Percentiles rank a stretch among this genome's conserved stretches.
Evolutionary conservation across 2,113 vertebrate genomes (phyloP).

Genomic region (Cyphomyrus discorhynchus): DNA sequence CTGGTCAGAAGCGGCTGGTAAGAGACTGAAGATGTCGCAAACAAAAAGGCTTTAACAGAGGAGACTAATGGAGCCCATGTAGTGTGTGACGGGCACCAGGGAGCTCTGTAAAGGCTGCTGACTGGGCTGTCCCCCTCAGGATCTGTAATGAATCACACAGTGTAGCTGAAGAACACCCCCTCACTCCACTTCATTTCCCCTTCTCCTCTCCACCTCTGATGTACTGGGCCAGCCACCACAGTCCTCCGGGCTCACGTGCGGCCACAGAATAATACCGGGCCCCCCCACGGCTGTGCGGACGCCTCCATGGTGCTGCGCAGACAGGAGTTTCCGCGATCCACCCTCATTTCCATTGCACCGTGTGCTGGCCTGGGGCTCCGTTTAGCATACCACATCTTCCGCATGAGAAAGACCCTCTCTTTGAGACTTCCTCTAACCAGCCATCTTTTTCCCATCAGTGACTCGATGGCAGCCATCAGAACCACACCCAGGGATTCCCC

Average conservation of each 20-base stretch:
- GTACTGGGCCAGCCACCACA: slow-evolving; percentile 27
- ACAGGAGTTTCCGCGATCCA: not conserved
- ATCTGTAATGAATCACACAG: slow-evolving; percentile 19
- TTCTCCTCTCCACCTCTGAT: slow-evolving; percentile 19
- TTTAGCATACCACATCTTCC: slow-evolving; percentile 7
- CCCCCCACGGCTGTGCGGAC: slow-evolving; percentile 27
- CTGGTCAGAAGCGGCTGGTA: not conserved
- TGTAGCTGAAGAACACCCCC: not conserved
- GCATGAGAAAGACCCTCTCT: not conserved
- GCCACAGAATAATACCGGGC: slow-evolving; percentile 37
- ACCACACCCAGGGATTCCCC: not conserved
- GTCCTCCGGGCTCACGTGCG: slow-evolving; percentile 41
- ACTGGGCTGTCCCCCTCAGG: slow-evolving; percentile 16
- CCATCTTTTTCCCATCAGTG: not conserved
- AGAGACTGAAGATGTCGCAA: not conserved
- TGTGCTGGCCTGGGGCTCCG: not conserved
- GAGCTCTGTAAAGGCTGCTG: not conserved
- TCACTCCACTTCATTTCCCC: slow-evolving; percentile 7
- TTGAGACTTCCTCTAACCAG: not conserved
- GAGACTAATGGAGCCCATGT: not conserved
- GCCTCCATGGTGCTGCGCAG: slow-evolving; percentile 18
- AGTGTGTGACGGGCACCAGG: not conserved
- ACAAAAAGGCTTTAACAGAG: not conserved
- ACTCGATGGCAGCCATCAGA: not conserved
- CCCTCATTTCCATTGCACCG: not conserved